These are phyloP conservation scores for Xenopus borealis DNA, from an alignment of 2,113 vertebrate species.

Conservation along the genomic window DNA sequence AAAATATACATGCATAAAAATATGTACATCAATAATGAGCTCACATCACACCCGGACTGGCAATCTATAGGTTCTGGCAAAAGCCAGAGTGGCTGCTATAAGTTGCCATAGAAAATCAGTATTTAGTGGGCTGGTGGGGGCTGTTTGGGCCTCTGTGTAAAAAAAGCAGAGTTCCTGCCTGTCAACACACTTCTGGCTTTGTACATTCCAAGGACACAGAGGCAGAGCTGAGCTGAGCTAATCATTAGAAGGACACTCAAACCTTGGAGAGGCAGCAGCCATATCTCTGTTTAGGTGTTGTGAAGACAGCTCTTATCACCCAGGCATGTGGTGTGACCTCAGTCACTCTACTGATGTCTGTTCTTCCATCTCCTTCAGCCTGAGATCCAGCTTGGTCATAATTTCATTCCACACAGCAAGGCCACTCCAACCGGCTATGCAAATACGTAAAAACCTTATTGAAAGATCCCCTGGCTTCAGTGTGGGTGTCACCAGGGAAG, in stretches of 20 bases:
- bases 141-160: too few species aligned
- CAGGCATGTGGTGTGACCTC: background rate
- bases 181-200: background rate
- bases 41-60: too few species aligned
- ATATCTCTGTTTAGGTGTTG: constrained; percentile 19
- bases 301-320: constrained; percentile 25
- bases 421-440: background rate
- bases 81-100: too few species aligned
- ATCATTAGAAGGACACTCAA: constrained; percentile 5
- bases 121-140: too few species aligned
- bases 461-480: background rate
- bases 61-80: too few species aligned
- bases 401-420: background rate
- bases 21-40: too few species aligned
- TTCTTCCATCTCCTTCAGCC: background rate
- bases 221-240: constrained; percentile 1
- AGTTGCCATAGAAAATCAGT: too few species aligned
- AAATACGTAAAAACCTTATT: background rate
- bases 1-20: too few species aligned
- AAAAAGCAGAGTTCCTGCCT: background rate
- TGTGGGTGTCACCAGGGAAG: background rate
- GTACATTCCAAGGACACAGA: constrained; percentile 7
- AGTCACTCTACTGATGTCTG: background rate
- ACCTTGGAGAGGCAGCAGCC: constrained; percentile 6
- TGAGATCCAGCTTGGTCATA: too few species aligned